phyloP scores from a whole-genome alignment of 2,113 vertebrate genomes.

The Thymallus thymallus region DNA sequence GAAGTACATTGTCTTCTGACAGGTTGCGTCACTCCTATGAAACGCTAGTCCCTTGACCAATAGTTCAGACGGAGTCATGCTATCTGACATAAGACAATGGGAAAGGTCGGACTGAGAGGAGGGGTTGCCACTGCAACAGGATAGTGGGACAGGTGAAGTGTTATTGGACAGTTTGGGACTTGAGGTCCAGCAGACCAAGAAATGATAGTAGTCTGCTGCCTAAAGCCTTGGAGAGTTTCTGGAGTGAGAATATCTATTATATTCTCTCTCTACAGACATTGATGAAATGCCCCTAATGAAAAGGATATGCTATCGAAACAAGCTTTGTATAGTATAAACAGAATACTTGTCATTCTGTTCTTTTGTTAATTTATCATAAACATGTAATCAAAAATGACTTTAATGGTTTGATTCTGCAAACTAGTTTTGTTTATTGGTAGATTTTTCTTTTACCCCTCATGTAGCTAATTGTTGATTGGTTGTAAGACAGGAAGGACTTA shows the following conservation, averaged over 20 bases:
- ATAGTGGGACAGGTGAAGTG: background rate
- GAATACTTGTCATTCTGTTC: slow-evolving; percentile 27
- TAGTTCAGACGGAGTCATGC: too few species aligned
- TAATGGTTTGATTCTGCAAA: slow-evolving; percentile 82
- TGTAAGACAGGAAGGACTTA: slow-evolving; percentile 20
- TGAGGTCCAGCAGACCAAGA: background rate
- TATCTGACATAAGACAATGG: too few species aligned
- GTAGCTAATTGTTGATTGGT: slow-evolving; percentile 1
- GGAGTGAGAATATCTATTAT: slow-evolving; percentile 16
- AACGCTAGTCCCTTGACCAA: too few species aligned
- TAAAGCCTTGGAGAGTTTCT: slow-evolving; percentile 5
- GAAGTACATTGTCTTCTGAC: too few species aligned
- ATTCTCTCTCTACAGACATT: slow-evolving; percentile 28
- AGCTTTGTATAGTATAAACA: slow-evolving; percentile 42
- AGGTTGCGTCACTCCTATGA: too few species aligned
- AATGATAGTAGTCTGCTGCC: background rate
- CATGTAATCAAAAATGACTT: slow-evolving; percentile 67
- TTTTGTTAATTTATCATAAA: slow-evolving; percentile 54
- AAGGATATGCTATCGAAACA: slow-evolving; percentile 45
- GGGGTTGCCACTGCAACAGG: background rate
- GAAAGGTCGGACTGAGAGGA: slow-evolving; percentile 6
- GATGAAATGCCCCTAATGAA: slow-evolving; percentile 41
- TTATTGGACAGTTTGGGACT: background rate
- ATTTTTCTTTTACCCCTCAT: slow-evolving; percentile 28
- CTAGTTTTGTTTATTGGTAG: slow-evolving; percentile 54